A percentile compares a stretch with the other conserved stretches of the same genome.
Conservation (phyloP, 2,113 vertebrate species). For the Daphoenositta chrysoptera region DNA sequence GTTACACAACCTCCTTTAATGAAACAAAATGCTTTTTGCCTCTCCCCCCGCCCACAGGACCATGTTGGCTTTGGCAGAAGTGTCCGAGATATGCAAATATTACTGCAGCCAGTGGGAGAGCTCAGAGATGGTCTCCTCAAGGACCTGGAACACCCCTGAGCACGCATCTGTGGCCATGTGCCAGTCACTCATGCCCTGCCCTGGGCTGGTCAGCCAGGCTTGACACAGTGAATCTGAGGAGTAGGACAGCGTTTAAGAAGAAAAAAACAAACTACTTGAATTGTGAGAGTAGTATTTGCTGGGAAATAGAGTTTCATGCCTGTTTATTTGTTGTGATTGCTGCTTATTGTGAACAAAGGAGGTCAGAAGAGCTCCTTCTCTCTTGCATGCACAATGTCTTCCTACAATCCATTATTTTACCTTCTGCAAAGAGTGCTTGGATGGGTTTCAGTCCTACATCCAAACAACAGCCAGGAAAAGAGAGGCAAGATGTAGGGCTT, state of each 20-base stretch:
- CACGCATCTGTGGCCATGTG: background rate
- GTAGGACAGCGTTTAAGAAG: background rate
- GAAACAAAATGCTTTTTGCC: background rate
- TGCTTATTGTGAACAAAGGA: background rate
- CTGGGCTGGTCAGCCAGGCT: background rate
- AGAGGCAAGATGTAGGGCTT: background rate
- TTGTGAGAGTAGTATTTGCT: background rate
- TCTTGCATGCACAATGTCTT: background rate
- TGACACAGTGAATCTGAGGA: background rate
- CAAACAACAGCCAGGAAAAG: background rate
- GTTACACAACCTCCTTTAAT: background rate
- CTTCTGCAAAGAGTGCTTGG: background rate
- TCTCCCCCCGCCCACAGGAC: background rate
- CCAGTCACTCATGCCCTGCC: background rate
- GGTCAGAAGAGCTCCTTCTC: background rate
- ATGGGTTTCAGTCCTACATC: background rate
- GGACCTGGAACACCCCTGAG: background rate
- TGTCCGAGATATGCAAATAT: background rate
- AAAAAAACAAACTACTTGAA: background rate
- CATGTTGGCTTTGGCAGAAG: fast-evolving
- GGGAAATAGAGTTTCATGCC: background rate
- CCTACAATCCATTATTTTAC: background rate
- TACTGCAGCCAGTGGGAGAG: background rate
- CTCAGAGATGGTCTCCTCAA: background rate
- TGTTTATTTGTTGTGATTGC: conserved; percentile 1